Base-by-base conservation (phyloP, 2,888 invertebrate species). In the Archips crataeganus region DNA sequence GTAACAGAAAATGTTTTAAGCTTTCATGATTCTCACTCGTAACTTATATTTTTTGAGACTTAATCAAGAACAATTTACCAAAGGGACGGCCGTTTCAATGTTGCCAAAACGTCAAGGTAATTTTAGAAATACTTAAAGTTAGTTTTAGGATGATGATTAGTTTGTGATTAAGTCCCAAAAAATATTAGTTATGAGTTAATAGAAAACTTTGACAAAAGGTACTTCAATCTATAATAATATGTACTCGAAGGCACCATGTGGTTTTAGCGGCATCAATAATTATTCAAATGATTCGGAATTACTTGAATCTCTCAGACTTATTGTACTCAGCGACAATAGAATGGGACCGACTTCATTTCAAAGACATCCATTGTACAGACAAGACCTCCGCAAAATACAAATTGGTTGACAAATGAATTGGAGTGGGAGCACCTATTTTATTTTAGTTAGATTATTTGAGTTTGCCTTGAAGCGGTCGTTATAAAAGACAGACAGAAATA, bases 351-450 rank as follows among this genome's bases (percentile, higher is more conserved):
- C 72, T 73, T 73, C 42, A 68, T 73, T 69, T 63, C 39, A 68
- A 57, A 68, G 68, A 57, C 57, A 68, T 68, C 63, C 15, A 59
- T 68, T 73, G 73, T 73, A 68, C 39, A 49, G 34, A 64, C n/a
- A 67, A 39, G 60, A 66, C 71, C 49, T 57, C 36, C 63, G 63
- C 59, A 34, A 63, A 73, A 69, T 68, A 68, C 59, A 68, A 73
- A 73, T 69, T 69, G 63, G 49, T 15, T 68, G 68, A 63, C 59
- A 73, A 73, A 73, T 64, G n/a, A 68, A 68, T 68, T 63, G 39
- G 63, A 64, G 63, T 64, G 62, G 54, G 36, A 23, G 45, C 32
- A 49, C n/a, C 49, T n/a, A 68, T 62, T 63, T 68, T 39, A 42
- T 49, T 39, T 59, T 51, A 63, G 47, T 39, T 61, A 34, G 54